Base-by-base conservation (phyloP, 2,113 vertebrate genomes). In the Coryphaenoides rupestris region DNA sequence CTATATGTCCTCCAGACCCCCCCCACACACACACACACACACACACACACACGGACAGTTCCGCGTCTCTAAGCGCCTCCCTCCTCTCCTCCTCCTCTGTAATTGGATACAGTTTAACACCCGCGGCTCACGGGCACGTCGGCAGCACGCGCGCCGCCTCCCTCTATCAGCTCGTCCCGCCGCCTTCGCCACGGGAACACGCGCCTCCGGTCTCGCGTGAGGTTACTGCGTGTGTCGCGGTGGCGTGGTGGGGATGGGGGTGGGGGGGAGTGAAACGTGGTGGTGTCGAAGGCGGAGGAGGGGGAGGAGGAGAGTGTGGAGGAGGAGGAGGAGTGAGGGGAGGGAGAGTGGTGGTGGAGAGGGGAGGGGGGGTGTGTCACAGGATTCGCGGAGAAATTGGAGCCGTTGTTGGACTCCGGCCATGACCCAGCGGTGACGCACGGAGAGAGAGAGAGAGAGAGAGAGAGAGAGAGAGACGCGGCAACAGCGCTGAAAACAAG, bases 71-170 rank as follows among this genome's bases (percentile, higher is more conserved):
- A 73, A 65, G 60, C 75, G 66, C 50, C 58, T 54, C 65, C 73
- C 77, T 65, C 75, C 72, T 86, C 83, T 84, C 78, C 70, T 73
- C 86, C 74, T 79, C 79, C 72, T 78, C 80, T 75, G 80, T 89
- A 89, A 89, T 90, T 90, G 86, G 88, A 90, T 87, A 88, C 88
- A 87, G 88, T 90, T 90, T 89, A 90, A 89, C 88, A 88, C 84
- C 83, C 72, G 79, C 79, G 80, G 87, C 88, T 86, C 84, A 82
- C 84, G 81, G 87, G 84, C 86, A 85, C 75, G 83, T 85, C 79
- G 80, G 78, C 79, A 77, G 78, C 79, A 77, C 76, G 78, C 86
- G 69, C 78, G 16, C 80, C 81, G 86, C 76, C 87, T 82, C 72
- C 86, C n/a, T n/a, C n/a, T 83, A 85, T 87, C 81, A 87, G 81